Evolutionary conservation across 2,888 invertebrate genomes (phyloP).

Genomic region (Craniophora ligustri): DNA sequence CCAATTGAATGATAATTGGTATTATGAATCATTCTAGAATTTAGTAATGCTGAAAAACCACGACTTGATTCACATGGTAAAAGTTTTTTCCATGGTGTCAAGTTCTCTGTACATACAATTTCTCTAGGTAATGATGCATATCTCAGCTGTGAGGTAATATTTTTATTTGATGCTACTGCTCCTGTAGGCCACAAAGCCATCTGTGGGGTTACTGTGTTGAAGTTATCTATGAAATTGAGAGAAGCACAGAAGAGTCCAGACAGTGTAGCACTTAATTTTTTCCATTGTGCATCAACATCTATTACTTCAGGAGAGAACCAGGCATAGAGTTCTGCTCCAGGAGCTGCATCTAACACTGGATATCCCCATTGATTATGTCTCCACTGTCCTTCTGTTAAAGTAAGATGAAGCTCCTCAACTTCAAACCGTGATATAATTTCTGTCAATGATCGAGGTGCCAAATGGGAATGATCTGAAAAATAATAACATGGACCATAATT

Average conservation of each 20-base stretch:
- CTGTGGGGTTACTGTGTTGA: conserved; percentile 95
- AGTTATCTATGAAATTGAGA: conserved; percentile 96
- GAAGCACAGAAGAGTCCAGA: conserved; percentile 99
- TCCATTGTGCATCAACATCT: conserved; percentile 95
- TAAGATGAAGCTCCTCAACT: conserved; percentile 96
- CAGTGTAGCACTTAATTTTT: conserved; percentile 95
- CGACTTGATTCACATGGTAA: conserved; percentile 97
- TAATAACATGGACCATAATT: too few relatives aligned
- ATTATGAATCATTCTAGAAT: conserved; percentile 96
- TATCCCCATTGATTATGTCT: conserved; percentile 98
- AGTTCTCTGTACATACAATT: conserved; percentile 99
- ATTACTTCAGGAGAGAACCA: conserved; percentile 93
- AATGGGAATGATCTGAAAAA: conserved; percentile 91
- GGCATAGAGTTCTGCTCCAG: conserved; percentile 97
- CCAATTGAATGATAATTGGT: conserved; percentile 97
- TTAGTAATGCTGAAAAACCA: conserved; percentile 96
- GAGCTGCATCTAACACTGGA: conserved; percentile 95
- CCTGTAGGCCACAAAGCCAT: conserved; percentile 94
- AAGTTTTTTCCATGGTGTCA: conserved; percentile 99
- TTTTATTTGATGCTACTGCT: conserved; percentile 80
- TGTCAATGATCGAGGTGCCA: conserved; percentile 96
- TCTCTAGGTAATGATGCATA: conserved; percentile 98
- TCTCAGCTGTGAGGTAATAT: conserved; percentile 89
- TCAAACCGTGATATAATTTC: conserved; percentile 95
- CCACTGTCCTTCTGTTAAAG: conserved; percentile 98